These are phyloP conservation scores for Remorina albescens DNA, from an alignment of 2,797 vertebrate genomes.

Conservation along the genomic window DNA sequence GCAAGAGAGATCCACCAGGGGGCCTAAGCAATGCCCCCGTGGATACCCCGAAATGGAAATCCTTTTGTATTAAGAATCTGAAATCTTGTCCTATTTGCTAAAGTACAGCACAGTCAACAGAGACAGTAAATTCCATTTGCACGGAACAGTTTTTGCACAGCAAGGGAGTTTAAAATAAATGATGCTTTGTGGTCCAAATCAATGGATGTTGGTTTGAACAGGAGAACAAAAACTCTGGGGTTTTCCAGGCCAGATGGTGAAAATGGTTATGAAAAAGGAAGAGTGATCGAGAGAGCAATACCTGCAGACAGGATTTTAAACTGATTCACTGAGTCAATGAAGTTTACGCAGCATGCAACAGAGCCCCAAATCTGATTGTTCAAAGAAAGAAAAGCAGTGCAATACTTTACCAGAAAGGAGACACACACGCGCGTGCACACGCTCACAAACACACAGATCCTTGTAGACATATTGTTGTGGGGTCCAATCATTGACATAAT, in stretches of 20 bases:
- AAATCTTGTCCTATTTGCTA: background rate
- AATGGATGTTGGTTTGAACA: background rate
- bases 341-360: conserved; percentile 4
- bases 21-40: too few species aligned
- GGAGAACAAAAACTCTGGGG: background rate
- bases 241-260: background rate
- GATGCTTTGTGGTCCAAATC: conserved; percentile 18
- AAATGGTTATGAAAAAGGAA: background rate
- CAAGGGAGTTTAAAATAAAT: conserved; percentile 19
- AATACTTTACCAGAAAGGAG: conserved; percentile 17
- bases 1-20: too few species aligned
- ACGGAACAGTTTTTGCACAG: conserved; percentile 21
- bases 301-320: conserved; percentile 7
- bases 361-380: conserved; percentile 25
- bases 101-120: conserved; percentile 11
- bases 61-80: background rate
- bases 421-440: conserved; percentile 16
- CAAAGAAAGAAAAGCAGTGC: conserved; percentile 20
- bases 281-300: background rate
- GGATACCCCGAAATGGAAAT: too few species aligned
- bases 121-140: conserved; percentile 22
- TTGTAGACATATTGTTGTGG: background rate
- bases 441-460: conserved; percentile 6
- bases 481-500: background rate
- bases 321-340: background rate